Evolutionary conservation across 2,113 vertebrate species (phyloP).

Genomic region (Phyllopteryx taeniolatus): DNA sequence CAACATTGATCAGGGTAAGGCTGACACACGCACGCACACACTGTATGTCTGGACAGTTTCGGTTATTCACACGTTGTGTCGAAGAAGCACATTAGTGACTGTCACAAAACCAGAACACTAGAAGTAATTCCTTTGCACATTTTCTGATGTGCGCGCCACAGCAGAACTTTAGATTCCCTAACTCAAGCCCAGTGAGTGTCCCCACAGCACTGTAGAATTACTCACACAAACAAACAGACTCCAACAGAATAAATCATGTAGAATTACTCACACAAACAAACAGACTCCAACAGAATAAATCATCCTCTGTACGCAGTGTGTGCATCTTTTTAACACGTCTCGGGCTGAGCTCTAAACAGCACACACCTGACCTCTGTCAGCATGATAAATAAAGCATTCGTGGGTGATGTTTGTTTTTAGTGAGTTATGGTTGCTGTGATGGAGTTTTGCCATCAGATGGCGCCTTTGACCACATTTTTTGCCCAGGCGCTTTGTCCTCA

Average conservation of each 20-base stretch:
- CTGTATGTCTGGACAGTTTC: not conserved
- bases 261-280: slow-evolving; percentile 42
- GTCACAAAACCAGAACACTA: slow-evolving; percentile 2
- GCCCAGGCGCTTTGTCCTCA: not conserved
- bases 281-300: slow-evolving; percentile 40
- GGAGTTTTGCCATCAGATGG: slow-evolving; percentile 31
- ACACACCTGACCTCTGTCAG: slow-evolving; percentile 2
- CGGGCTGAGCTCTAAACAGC: not conserved
- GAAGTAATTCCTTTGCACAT: slow-evolving; percentile 35
- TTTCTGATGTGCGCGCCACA: slow-evolving; percentile 8
- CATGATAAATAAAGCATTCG: slow-evolving; percentile 8
- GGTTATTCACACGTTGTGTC: not conserved
- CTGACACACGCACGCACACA: not conserved
- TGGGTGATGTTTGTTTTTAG: not conserved
- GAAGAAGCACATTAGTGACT: not conserved
- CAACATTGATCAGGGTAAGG: slow-evolving; percentile 95
- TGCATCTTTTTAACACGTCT: not conserved
- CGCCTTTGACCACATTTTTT: slow-evolving; percentile 24
- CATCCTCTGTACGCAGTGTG: slow-evolving; percentile 18
- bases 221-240: slow-evolving; percentile 36
- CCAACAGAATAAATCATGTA: slow-evolving; percentile 15
- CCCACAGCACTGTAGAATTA: slow-evolving; percentile 35
- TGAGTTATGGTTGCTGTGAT: not conserved
- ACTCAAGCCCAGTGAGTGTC: slow-evolving; percentile 21
- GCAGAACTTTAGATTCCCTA: slow-evolving; percentile 10